A percentile compares a stretch with the other conserved stretches of the same genome.
Evolutionary conservation across 2,888 invertebrate genomes (phyloP).

Genomic region (Heliconius aoede): DNA sequence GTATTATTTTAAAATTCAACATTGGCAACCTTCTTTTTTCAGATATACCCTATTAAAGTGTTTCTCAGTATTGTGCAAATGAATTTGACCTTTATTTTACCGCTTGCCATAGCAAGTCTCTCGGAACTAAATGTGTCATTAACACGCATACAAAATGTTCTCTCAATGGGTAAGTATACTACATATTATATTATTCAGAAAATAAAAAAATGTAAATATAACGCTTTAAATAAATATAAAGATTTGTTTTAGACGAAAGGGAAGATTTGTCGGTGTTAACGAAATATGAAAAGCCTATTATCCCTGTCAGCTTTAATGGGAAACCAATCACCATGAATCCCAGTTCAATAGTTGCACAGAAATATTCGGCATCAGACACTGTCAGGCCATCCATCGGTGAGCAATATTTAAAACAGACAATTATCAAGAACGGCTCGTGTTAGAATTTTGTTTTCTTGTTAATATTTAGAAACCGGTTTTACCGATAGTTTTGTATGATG

Average conservation of each 20-base stretch:
- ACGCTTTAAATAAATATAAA: too few relatives aligned
- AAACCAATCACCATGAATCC: constrained; percentile 49
- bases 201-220: background rate
- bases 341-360: constrained; percentile 54
- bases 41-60: constrained; percentile 85
- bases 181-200: background rate
- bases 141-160: constrained; percentile 82
- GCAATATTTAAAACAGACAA: constrained; percentile 1
- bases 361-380: constrained; percentile 53
- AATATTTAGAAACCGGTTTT: background rate
- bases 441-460: constrained; percentile 3
- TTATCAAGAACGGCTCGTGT: background rate
- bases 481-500: background rate
- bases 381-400: constrained; percentile 52
- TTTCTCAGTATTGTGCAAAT: constrained; percentile 83
- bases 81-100: constrained; percentile 83
- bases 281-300: constrained; percentile 49
- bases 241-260: constrained; percentile 63
- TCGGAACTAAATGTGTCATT: constrained; percentile 84
- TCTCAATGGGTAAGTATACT: constrained; percentile 72
- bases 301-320: constrained; percentile 55
- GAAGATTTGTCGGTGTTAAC: constrained; percentile 57
- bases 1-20: background rate
- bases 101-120: constrained; percentile 79
- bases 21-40: constrained; percentile 53